Base-by-base conservation (phyloP, 2,113 vertebrate species). In the Cephalopterus ornatus region DNA sequence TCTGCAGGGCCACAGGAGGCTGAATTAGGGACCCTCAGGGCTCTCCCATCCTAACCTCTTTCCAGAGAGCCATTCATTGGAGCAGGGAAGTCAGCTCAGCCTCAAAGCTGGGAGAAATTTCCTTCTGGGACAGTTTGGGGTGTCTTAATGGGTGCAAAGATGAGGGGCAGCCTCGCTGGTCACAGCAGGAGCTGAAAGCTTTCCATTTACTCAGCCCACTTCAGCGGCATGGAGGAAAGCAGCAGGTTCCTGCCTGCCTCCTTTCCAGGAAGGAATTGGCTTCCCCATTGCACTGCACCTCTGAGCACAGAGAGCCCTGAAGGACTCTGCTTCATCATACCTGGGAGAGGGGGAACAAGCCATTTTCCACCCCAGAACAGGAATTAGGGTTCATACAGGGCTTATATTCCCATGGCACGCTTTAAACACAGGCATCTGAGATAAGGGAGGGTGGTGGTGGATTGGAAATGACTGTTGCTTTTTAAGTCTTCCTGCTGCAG, bases 11-110 rank as follows among this genome's bases (percentile, higher is more conserved):
- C 0, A 0, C 32, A 4, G 24, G 61, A 47, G 27, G 19, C 14
- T 78, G n/a, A 49, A 44, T 11, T 30, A 24, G n/a, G 6, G 20
- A 49, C 9, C 8, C 3, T 0, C 49, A 4, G 2, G 0, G 12
- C 2, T 79, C n/a, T 7, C 8, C 55, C 20, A 8, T 30, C 73
- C 61, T 63, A 8, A 47, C 6, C 24, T 32, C 23, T 59, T 42
- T 47, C 68, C 53, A 67, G 23, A 16, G 2, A 8, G 30, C 26
- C 1, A 0, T 6, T 35, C 23, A n/a, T 22, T 1, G 0, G 0
- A 39, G 35, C 9, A 3, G 8, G 17, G 46, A 49, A 39, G 28
- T 9, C 63, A 59, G 33, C 14, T 82, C 62, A 83, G 55, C 58
- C 55, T 59, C 11, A 1, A 10, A 80, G 33, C 20, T 0, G 0